phyloP scores from a whole-genome alignment of 2,797 vertebrate genomes.

The Typhlichthys eigenmanni region DNA sequence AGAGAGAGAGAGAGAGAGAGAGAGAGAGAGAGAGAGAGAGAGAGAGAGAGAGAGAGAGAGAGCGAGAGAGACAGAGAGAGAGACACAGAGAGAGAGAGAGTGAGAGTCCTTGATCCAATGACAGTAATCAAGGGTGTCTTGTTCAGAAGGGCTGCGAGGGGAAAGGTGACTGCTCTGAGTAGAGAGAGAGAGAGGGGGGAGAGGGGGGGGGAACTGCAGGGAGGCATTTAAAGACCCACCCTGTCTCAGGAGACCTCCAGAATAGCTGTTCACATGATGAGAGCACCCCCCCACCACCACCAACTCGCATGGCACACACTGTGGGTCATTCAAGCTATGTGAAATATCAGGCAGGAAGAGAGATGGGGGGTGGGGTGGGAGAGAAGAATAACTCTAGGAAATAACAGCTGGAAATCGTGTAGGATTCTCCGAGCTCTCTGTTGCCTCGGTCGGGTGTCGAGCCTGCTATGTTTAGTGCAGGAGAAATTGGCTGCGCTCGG shows the following conservation, averaged over 20 bases:
- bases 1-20: too few species aligned
- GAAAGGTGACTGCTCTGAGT: conserved; percentile 66
- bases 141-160: conserved; percentile 50
- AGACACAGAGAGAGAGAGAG: neutral
- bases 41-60: too few species aligned
- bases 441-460: conserved; percentile 22
- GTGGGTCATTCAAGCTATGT: conserved; percentile 42
- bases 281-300: conserved; percentile 41
- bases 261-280: conserved; percentile 67
- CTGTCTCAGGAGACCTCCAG: conserved; percentile 52
- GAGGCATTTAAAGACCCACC: conserved; percentile 60
- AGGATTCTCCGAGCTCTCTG: conserved; percentile 28
- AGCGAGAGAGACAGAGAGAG: conserved; percentile 1
- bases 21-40: too few species aligned
- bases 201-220: conserved; percentile 42
- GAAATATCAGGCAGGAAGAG: conserved; percentile 43
- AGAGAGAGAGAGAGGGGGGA: conserved; percentile 8
- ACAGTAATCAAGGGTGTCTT: conserved; percentile 77
- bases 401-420: conserved; percentile 35
- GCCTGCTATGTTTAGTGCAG: conserved; percentile 43
- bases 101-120: conserved; percentile 63
- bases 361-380: conserved; percentile 17
- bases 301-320: conserved; percentile 49
- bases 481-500: conserved; percentile 34
- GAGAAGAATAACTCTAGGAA: conserved; percentile 23